phyloP scores from a whole-genome alignment of 2,113 vertebrate species.

The Rana temporaria region DNA sequence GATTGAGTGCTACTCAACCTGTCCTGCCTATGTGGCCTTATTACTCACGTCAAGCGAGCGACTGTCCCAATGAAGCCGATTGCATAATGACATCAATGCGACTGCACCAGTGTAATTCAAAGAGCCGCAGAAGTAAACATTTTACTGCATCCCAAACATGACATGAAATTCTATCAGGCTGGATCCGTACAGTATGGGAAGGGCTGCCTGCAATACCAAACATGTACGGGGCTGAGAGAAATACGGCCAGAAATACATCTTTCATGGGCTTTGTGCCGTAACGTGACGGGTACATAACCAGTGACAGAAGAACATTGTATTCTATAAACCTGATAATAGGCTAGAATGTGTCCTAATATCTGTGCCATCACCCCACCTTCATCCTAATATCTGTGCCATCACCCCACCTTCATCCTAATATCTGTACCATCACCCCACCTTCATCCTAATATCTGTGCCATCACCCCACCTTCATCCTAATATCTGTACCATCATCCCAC shows the following conservation, averaged over 20 bases:
- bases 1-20: too few species aligned
- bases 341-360: too few species aligned
- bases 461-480: too few species aligned
- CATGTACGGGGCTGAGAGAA: not conserved
- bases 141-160: conserved; percentile 11
- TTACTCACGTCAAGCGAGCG: too few species aligned
- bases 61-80: not conserved
- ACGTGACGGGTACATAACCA: not conserved
- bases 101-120: not conserved
- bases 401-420: too few species aligned
- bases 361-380: too few species aligned
- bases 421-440: too few species aligned
- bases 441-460: too few species aligned
- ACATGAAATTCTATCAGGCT: conserved; percentile 12
- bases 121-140: not conserved
- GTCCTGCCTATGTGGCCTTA: too few species aligned
- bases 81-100: not conserved
- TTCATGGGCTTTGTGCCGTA: not conserved
- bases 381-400: too few species aligned
- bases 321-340: not conserved
- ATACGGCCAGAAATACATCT: not conserved
- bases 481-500: too few species aligned
- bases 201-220: conserved; percentile 3
- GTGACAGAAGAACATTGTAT: not conserved
- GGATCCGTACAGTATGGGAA: not conserved